A percentile compares a stretch with the other conserved stretches of the same genome.
Conservation (phyloP, 2,888 invertebrate genomes). For the Chloroclystis v-ata region DNA sequence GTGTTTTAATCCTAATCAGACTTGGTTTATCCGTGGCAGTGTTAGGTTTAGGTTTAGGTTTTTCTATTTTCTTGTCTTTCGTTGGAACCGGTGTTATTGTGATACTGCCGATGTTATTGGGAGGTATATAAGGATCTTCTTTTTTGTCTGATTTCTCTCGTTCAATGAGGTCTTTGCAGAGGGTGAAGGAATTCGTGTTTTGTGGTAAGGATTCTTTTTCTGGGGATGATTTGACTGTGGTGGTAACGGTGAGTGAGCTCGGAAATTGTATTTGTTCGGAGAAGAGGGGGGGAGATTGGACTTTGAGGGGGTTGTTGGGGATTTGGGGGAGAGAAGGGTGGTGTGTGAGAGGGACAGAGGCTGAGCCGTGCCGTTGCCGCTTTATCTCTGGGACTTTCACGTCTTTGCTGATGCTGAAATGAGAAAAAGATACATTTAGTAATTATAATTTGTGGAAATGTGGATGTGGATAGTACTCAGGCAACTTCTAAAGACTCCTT, state of each 20-base stretch:
- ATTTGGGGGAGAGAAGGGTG: background rate
- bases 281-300: conserved; percentile 32
- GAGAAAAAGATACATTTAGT: background rate
- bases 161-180: conserved; percentile 56
- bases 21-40: conserved; percentile 37
- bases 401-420: conserved; percentile 67
- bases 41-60: background rate
- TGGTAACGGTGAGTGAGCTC: conserved; percentile 67
- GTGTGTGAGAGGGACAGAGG: conserved; percentile 28
- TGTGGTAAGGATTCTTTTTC: conserved; percentile 38
- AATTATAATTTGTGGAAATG: too few species aligned
- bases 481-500: too few species aligned
- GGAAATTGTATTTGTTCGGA: conserved; percentile 64
- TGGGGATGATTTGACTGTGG: conserved; percentile 38
- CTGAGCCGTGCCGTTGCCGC: conserved; percentile 48
- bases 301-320: conserved; percentile 1
- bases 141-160: conserved; percentile 39
- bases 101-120: conserved; percentile 66
- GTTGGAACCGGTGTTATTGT: conserved; percentile 66
- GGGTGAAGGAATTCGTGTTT: conserved; percentile 45
- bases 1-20: conserved; percentile 65
- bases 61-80: conserved; percentile 45
- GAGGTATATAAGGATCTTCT: conserved; percentile 60
- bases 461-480: too few species aligned
- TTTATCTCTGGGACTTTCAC: conserved; percentile 57